These are phyloP conservation scores for Babyrousa celebensis DNA, from an alignment of 2,797 vertebrate genomes.

Conservation along the genomic window DNA sequence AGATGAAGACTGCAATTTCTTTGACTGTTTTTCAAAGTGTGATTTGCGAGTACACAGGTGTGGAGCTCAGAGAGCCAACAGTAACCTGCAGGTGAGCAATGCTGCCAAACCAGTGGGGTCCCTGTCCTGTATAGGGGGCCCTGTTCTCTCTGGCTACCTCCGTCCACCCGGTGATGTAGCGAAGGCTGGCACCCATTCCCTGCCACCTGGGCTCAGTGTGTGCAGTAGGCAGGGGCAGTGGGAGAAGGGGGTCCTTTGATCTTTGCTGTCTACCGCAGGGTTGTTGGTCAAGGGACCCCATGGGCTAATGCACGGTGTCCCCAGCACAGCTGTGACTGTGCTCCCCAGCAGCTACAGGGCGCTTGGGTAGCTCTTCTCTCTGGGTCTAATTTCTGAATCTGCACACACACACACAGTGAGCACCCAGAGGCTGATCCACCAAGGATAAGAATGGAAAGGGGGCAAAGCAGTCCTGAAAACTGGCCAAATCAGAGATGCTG, in stretches of 20 bases:
- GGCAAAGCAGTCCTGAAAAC: neutral
- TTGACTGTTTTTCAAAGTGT: constrained; percentile 97
- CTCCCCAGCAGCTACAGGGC: neutral
- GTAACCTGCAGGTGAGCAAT: constrained; percentile 96
- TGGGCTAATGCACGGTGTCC: neutral
- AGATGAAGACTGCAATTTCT: constrained; percentile 98
- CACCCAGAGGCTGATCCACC: neutral
- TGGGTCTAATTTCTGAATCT: neutral
- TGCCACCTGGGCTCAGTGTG: accelerated
- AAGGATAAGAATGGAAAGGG: neutral
- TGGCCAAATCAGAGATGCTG: neutral
- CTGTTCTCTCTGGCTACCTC: accelerated
- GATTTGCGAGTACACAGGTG: constrained; percentile 93
- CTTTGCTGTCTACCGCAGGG: neutral
- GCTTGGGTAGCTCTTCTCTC: neutral
- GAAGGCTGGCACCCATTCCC: accelerated
- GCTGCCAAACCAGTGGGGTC: accelerated
- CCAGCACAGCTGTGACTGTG: neutral
- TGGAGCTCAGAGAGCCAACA: constrained; percentile 94
- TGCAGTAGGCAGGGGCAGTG: accelerated
- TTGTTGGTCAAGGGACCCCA: neutral
- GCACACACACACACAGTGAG: neutral
- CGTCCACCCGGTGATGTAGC: accelerated
- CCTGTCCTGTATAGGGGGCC: neutral
- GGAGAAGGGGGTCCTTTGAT: accelerated